Evolutionary conservation across 2,888 invertebrate species (phyloP).

Genomic region (Cenopis cana): DNA sequence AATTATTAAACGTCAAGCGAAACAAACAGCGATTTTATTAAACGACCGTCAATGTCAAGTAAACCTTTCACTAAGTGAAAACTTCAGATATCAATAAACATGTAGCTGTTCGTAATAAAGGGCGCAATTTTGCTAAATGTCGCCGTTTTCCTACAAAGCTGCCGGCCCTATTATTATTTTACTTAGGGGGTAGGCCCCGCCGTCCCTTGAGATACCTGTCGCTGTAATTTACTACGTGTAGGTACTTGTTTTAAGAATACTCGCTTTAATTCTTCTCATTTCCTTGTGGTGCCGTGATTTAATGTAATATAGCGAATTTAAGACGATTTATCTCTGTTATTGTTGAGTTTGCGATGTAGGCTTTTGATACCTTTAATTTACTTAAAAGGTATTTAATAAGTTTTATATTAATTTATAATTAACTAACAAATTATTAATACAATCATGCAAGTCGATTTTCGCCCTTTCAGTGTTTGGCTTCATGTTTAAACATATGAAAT

Average conservation of each 20-base stretch:
- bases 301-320: constrained; percentile 60
- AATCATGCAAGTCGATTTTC: too few species aligned
- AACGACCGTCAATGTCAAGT: constrained; percentile 9
- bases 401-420: not conserved
- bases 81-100: constrained; percentile 57
- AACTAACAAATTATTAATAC: too few species aligned
- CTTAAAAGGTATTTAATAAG: not conserved
- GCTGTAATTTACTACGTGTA: constrained; percentile 72
- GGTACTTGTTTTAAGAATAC: constrained; percentile 48
- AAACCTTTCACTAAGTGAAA: constrained; percentile 36
- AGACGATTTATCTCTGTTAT: constrained; percentile 55
- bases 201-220: constrained; percentile 78
- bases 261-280: constrained; percentile 61
- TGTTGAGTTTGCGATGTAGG: constrained; percentile 44
- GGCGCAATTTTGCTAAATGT: constrained; percentile 66
- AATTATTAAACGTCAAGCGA: too few species aligned
- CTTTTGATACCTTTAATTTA: constrained; percentile 26
- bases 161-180: constrained; percentile 76
- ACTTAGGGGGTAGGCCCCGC: constrained; percentile 72
- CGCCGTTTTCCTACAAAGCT: constrained; percentile 65
- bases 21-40: not conserved
- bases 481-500: too few species aligned
- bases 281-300: constrained; percentile 66
- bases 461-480: too few species aligned
- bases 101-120: constrained; percentile 58